These are phyloP conservation scores for Parascotia fuliginaria DNA, from an alignment of 2,888 invertebrate genomes.

Conservation along the genomic window DNA sequence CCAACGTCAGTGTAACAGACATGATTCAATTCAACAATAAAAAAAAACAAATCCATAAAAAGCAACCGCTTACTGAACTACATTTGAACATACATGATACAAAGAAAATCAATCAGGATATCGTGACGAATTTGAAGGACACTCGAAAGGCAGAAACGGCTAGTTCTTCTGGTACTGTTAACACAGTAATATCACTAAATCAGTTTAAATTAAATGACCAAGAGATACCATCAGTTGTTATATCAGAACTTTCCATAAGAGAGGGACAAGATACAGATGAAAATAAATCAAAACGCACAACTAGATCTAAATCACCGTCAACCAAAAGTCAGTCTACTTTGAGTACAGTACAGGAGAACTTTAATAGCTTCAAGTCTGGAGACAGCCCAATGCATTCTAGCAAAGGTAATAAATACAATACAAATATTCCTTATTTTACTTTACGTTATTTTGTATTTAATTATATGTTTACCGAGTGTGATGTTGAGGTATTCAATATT, in stretches of 20 bases:
- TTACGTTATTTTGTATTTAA: not conserved
- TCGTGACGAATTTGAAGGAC: constrained; percentile 63
- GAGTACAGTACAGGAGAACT: constrained; percentile 74
- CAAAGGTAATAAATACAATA: constrained; percentile 52
- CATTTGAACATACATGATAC: constrained; percentile 62
- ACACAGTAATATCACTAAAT: constrained; percentile 65
- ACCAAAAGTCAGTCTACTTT: constrained; percentile 72
- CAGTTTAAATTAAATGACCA: constrained; percentile 52
- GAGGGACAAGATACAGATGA: constrained; percentile 33
- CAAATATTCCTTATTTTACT: not conserved
- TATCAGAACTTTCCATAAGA: constrained; percentile 46
- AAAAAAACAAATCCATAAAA: constrained; percentile 52
- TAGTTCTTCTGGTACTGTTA: constrained; percentile 65
- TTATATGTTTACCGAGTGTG: not conserved
- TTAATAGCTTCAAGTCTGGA: constrained; percentile 64
- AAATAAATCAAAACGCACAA: constrained; percentile 38
- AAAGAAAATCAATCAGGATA: constrained; percentile 43
- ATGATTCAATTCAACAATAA: constrained; percentile 63
- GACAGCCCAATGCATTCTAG: constrained; percentile 63
- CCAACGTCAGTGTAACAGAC: constrained; percentile 69
- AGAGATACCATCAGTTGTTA: constrained; percentile 53
- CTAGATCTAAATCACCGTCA: constrained; percentile 69
- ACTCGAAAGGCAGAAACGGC: constrained; percentile 60
- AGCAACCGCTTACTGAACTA: constrained; percentile 64
- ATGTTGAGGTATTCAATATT: too few species aligned